Base-by-base conservation (phyloP, 2,113 vertebrate species). In the Hucho hucho region DNA sequence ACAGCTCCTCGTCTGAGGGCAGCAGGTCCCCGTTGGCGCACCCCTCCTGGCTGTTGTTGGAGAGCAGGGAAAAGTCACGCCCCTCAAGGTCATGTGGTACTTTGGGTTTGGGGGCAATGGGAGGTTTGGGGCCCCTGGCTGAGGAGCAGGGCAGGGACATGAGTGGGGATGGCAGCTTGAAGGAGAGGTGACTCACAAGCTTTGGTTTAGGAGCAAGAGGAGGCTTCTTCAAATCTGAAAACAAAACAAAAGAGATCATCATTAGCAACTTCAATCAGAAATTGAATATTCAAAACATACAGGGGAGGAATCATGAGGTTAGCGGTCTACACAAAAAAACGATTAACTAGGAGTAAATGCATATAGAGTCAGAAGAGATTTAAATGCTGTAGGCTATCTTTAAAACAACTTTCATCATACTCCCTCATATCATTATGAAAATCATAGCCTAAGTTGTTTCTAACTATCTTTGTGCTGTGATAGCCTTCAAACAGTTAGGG, bases 41-140 rank as follows among this genome's bases (percentile, higher is more conserved):
- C 58, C 87, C 91, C 82, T 86, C 92, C 73, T 92, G 82, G 82
- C 75, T 89, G 63, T 84, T 92, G 76, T 91, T 89, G 67, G 84
- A 56, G 28, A 86, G 75, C 70, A 90, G 58, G 18, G 58, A 67
- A 18, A 73, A 80, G 73, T 87, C 84, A 61, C 84, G 89, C 29
- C 87, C 90, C 63, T 95, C 94, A 0, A 81, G 63, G 59, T 93
- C 89, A 68, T 80, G 64, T 2, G 89, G 86, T 76, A 96, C 84
- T 89, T 92, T 95, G 73, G 97, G 97, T 89, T 98, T 98, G 0
- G 96, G 97, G 80, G 97, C 95, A 2, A 98, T 92, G 32, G 92
- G 95, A 73, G 96, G 96, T 84, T 97, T 98, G 1, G 94, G 94
- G 64, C 95, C 94, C 88, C 95, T 94, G 46, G 92, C 86, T 91